Percentiles rank a stretch among this genome's conserved stretches.
Conservation (phyloP, 2,797 vertebrate species). For the Somateria mollissima region DNA sequence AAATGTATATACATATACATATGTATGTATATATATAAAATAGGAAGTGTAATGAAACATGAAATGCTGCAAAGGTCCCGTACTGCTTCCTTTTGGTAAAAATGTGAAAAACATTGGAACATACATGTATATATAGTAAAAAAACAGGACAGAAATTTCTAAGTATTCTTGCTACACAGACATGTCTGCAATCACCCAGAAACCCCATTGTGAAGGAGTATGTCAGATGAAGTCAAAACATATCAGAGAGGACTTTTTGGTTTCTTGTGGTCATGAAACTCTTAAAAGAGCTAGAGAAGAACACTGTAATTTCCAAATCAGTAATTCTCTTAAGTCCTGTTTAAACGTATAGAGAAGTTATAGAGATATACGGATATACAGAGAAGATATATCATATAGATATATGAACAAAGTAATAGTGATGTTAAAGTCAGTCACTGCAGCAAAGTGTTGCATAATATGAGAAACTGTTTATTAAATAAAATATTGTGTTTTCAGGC, state of each 20-base stretch:
- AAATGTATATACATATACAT: neutral
- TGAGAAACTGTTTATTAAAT: slow-evolving; percentile 4
- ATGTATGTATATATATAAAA: neutral
- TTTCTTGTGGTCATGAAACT: neutral
- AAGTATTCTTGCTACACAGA: neutral
- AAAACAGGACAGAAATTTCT: neutral
- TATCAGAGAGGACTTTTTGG: neutral
- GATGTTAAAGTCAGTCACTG: neutral
- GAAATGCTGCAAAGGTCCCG: neutral
- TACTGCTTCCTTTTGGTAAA: neutral
- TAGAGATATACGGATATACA: too few species aligned
- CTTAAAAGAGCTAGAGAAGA: neutral
- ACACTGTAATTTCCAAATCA: neutral
- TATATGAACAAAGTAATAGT: neutral
- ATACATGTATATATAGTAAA: neutral
- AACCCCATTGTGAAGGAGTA: neutral
- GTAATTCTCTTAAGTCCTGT: neutral
- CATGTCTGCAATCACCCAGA: neutral
- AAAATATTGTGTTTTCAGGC: neutral
- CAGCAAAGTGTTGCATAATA: neutral
- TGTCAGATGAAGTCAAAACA: neutral
- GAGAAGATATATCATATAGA: too few species aligned
- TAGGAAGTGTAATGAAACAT: neutral
- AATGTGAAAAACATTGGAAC: neutral
- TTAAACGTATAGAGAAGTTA: neutral